A percentile compares a stretch with the other conserved stretches of the same genome.
Conservation (phyloP, 2,113 vertebrate species). For the Stictonetta naevosa region DNA sequence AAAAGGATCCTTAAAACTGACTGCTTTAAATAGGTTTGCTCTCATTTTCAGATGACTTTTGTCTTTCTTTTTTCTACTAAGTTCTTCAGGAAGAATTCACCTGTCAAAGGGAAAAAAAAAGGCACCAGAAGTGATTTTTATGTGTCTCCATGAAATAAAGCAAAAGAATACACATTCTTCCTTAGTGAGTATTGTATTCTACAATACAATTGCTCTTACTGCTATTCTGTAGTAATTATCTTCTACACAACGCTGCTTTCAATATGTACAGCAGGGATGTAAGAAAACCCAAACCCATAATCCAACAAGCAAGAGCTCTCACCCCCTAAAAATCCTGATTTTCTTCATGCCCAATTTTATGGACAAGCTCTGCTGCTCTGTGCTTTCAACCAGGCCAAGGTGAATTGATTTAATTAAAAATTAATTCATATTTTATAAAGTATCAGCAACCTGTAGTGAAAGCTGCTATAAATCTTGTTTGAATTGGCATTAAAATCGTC, state of each 20-base stretch:
- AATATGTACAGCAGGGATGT: neutral
- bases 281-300: neutral
- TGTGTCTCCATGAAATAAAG: neutral
- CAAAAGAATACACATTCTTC: neutral
- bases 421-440: neutral
- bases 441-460: neutral
- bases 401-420: neutral
- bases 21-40: neutral
- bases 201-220: neutral
- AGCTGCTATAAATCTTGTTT: neutral
- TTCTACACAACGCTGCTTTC: neutral
- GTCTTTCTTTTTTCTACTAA: constrained; percentile 88
- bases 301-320: neutral
- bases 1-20: neutral
- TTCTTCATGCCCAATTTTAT: neutral
- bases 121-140: neutral
- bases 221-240: neutral
- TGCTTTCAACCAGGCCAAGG: neutral
- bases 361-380: neutral
- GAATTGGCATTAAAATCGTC: neutral
- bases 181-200: neutral
- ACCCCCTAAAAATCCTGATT: neutral
- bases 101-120: constrained; percentile 72
- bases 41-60: constrained; percentile 70
- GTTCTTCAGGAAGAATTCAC: constrained; percentile 98